These are phyloP conservation scores for Thecocarcelia acutangulata DNA, from an alignment of 2,888 invertebrate species.

Conservation along the genomic window DNA sequence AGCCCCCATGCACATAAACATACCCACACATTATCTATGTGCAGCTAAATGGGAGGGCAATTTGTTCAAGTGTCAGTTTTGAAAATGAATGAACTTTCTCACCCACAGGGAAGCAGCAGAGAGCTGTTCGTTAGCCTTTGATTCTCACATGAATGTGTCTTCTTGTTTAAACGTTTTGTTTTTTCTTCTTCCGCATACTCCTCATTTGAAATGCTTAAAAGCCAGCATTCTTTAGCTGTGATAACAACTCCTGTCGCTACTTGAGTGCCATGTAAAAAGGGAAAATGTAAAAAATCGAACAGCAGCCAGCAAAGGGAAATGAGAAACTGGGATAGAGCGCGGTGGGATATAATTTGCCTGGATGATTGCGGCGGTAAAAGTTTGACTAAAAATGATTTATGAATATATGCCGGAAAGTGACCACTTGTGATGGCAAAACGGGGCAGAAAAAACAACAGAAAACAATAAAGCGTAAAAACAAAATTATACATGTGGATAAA, in stretches of 20 bases:
- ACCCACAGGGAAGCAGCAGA: slow-evolving; percentile 42
- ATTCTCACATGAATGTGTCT: slow-evolving; percentile 53
- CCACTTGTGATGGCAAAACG: slow-evolving; percentile 63
- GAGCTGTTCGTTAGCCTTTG: slow-evolving; percentile 59
- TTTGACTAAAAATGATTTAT: slow-evolving; percentile 68
- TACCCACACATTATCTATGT: slow-evolving; percentile 2
- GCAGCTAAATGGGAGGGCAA: slow-evolving; percentile 53
- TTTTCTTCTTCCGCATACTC: slow-evolving; percentile 4
- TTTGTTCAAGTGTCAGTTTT: slow-evolving; percentile 69
- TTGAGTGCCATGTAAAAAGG: slow-evolving; percentile 8
- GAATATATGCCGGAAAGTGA: slow-evolving; percentile 59
- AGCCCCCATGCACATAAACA: background rate
- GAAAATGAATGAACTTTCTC: slow-evolving; percentile 65
- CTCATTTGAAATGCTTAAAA: slow-evolving; percentile 54
- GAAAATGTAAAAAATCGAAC: background rate
- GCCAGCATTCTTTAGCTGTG: slow-evolving; percentile 61
- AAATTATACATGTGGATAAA: slow-evolving; percentile 42
- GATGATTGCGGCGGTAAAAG: slow-evolving; percentile 56
- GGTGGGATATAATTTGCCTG: slow-evolving; percentile 51
- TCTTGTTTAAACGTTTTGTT: slow-evolving; percentile 8
- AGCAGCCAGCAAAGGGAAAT: background rate
- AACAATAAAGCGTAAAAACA: slow-evolving; percentile 17
- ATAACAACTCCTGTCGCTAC: slow-evolving; percentile 67
- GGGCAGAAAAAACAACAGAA: slow-evolving; percentile 41
- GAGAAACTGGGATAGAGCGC: background rate